Conservation (phyloP, 2,113 vertebrate genomes). For the Dryoscopus gambensis region DNA sequence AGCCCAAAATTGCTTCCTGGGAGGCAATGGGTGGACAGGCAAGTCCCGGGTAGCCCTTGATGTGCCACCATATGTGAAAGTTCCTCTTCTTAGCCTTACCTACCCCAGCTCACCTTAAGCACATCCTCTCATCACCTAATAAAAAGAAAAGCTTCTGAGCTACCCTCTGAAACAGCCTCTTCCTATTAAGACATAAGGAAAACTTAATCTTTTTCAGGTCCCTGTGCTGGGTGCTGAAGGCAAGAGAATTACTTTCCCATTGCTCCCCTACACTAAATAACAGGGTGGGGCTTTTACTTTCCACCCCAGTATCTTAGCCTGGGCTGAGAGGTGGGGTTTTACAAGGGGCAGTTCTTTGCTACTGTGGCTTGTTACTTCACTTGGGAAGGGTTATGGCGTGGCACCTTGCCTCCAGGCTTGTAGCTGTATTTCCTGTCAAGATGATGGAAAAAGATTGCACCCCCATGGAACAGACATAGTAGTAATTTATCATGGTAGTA, state of each 20-base stretch:
- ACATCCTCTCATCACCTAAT: background rate
- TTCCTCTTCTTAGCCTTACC: background rate
- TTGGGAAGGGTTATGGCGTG: background rate
- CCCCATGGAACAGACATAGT: fast-evolving
- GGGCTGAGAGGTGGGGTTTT: background rate
- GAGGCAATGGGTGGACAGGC: background rate
- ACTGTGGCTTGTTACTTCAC: background rate
- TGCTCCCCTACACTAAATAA: background rate
- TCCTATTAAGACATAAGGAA: background rate
- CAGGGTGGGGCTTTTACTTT: background rate
- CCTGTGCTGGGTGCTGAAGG: fast-evolving
- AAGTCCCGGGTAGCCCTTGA: background rate
- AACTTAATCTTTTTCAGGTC: background rate
- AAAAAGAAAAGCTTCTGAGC: background rate
- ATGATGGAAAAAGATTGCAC: fast-evolving
- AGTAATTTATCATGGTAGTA: background rate
- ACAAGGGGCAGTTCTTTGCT: background rate
- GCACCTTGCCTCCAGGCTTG: background rate
- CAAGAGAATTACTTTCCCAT: background rate
- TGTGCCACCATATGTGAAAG: background rate
- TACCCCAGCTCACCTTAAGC: background rate
- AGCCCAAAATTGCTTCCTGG: background rate
- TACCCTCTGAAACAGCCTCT: background rate
- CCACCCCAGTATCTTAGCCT: background rate
- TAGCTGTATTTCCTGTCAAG: fast-evolving